Conservation (phyloP, 1,140 invertebrate genomes). For the Nephila pilipes region DNA sequence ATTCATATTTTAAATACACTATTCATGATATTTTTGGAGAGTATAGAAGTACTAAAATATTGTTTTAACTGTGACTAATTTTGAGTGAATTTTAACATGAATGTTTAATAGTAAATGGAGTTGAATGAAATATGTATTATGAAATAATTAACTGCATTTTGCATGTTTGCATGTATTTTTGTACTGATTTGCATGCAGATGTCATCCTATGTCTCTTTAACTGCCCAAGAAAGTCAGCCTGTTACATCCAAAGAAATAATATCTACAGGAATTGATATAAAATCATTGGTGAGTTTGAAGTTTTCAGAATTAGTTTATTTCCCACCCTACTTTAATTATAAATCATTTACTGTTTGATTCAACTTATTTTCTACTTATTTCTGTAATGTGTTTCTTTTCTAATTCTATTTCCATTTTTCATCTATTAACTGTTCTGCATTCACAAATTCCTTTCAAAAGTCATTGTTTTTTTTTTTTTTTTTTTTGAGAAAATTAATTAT, state of each 20-base stretch:
- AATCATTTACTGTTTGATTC: background rate
- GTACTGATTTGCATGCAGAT: slow-evolving; percentile 72
- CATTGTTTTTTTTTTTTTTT: too few species aligned
- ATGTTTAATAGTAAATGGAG: background rate
- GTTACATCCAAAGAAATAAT: slow-evolving; percentile 73
- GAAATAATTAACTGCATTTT: slow-evolving; percentile 66
- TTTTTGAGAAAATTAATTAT: too few species aligned
- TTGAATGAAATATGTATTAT: background rate
- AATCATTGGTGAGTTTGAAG: slow-evolving; percentile 67
- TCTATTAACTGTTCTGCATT: background rate
- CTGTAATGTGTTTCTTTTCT: background rate
- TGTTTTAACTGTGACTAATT: background rate
- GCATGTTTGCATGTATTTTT: slow-evolving; percentile 65
- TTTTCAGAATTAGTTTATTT: background rate
- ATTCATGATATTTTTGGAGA: too few species aligned
- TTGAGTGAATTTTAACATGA: background rate
- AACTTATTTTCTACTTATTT: background rate
- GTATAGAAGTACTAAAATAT: too few species aligned
- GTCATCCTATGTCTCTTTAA: slow-evolving; percentile 72
- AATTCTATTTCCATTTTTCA: background rate
- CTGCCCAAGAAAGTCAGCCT: slow-evolving; percentile 69
- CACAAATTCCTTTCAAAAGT: background rate
- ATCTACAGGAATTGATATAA: slow-evolving; percentile 74
- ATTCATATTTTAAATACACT: too few species aligned
- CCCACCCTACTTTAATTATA: background rate